These are phyloP conservation scores for Cottoperca gobio DNA, from an alignment of 2,797 vertebrate genomes.

Conservation along the genomic window DNA sequence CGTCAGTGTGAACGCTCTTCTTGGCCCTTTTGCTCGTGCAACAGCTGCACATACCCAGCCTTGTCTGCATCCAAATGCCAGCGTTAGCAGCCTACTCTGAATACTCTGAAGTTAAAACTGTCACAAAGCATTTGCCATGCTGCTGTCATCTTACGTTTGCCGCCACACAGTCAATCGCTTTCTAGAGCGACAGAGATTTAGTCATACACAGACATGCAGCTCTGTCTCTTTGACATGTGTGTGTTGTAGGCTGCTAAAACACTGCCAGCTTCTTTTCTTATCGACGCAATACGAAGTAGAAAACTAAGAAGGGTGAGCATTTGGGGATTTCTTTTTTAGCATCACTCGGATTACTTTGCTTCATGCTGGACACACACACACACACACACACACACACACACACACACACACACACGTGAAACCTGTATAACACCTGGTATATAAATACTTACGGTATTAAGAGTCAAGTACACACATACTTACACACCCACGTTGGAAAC, in stretches of 20 bases:
- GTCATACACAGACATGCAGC: slow-evolving; percentile 10
- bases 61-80: slow-evolving; percentile 42
- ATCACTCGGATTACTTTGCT: background rate
- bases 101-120: slow-evolving; percentile 52
- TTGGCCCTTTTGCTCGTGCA: slow-evolving; percentile 4
- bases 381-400: too few relatives aligned
- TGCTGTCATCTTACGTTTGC: slow-evolving; percentile 18
- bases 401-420: too few relatives aligned
- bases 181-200: slow-evolving; percentile 21
- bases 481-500: too few relatives aligned
- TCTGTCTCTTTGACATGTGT: slow-evolving; percentile 27
- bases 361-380: background rate
- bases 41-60: slow-evolving; percentile 65
- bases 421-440: too few relatives aligned
- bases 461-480: too few relatives aligned
- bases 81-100: slow-evolving; percentile 41
- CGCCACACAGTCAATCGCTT: background rate
- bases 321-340: background rate
- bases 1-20: background rate
- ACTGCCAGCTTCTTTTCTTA: background rate
- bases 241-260: slow-evolving; percentile 11
- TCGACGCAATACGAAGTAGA: background rate
- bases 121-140: slow-evolving; percentile 49
- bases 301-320: background rate
- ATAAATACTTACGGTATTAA: too few relatives aligned